phyloP scores from a whole-genome alignment of 2,888 invertebrate species.

The Drosophila buzzatii region DNA sequence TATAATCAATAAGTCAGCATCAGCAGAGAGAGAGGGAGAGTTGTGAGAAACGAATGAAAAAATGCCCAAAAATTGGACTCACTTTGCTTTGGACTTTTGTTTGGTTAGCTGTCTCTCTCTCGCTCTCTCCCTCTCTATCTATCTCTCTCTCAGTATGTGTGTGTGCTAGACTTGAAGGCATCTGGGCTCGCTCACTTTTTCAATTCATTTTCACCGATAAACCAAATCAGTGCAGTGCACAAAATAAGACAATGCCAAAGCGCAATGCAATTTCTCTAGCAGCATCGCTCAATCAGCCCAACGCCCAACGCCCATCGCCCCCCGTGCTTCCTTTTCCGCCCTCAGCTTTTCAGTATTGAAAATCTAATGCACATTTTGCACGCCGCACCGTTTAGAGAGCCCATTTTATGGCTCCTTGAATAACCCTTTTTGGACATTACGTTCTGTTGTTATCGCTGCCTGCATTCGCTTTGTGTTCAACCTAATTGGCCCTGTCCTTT shows the following conservation, averaged over 20 bases:
- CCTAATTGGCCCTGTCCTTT: not conserved
- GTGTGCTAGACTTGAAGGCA: slow-evolving; percentile 5
- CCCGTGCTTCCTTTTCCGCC: too few relatives aligned
- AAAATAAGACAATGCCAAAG: slow-evolving; percentile 25
- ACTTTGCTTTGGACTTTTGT: slow-evolving; percentile 36
- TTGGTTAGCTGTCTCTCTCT: slow-evolving; percentile 18
- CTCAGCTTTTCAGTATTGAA: too few relatives aligned
- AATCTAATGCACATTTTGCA: slow-evolving; percentile 7
- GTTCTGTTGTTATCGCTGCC: not conserved
- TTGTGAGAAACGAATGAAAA: not conserved
- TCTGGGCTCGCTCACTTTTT: slow-evolving; percentile 6
- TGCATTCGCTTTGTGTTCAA: slow-evolving; percentile 8
- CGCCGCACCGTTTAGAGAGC: not conserved
- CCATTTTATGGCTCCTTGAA: slow-evolving; percentile 9
- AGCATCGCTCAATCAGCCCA: not conserved
- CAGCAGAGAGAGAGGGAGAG: not conserved
- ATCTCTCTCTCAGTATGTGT: not conserved
- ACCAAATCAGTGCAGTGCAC: slow-evolving; percentile 20
- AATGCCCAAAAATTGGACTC: slow-evolving; percentile 26
- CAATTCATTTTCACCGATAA: slow-evolving; percentile 11
- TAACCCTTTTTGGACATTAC: not conserved
- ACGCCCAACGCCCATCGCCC: not conserved
- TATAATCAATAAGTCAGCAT: slow-evolving; percentile 41
- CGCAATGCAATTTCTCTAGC: slow-evolving; percentile 7
- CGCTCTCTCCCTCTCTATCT: not conserved